Base-by-base conservation (phyloP, 2,113 vertebrate genomes). In the Uria lomvia region DNA sequence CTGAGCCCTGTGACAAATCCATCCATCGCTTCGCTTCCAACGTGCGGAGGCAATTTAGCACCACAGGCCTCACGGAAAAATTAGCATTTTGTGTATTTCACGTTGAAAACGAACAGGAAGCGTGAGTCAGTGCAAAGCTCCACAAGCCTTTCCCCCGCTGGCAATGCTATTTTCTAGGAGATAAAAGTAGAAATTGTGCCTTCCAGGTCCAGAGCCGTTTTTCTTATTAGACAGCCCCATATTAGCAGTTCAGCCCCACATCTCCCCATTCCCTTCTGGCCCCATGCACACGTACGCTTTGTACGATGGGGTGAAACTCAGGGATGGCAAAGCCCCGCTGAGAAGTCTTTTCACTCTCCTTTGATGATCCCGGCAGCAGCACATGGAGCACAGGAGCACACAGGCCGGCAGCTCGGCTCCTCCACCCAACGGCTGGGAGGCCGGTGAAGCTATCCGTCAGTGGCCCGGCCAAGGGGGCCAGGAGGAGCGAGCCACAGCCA, bases 71-170 rank as follows among this genome's bases (percentile, higher is more conserved):
- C 85, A 15, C 0, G 0, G 70, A 91, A 88, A 49, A 96, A 96
- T 92, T 96, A 96, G 92, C 95, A 95, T 97, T 94, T 95, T 79
- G 84, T 96, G 95, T 91, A 70, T 90, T 96, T 85, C 93, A 89
- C 81, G 9, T 94, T 55, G 94, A 60, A 94, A 97, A 96, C 2
- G 88, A 93, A 91, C 91, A 96, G 96, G 96, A 97, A 97, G 95
- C 32, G 40, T 96, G 96, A 97, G 95, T 97, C 96, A 97, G 95
- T 95, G 84, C 89, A 72, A 59, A 96, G 85, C 95, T 93, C 94
- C 91, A 40, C 49, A 5, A 93, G 96, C 78, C 70, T 68, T 95
- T 81, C 85, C 56, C 94, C 96, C 6, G 36, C 96, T 93, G 94
- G 93, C 95, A 96, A 62, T 27, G 96, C 81, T 91, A 21, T 93